phyloP scores from a whole-genome alignment of 2,113 vertebrate species.

The Platysternon megacephalum region DNA sequence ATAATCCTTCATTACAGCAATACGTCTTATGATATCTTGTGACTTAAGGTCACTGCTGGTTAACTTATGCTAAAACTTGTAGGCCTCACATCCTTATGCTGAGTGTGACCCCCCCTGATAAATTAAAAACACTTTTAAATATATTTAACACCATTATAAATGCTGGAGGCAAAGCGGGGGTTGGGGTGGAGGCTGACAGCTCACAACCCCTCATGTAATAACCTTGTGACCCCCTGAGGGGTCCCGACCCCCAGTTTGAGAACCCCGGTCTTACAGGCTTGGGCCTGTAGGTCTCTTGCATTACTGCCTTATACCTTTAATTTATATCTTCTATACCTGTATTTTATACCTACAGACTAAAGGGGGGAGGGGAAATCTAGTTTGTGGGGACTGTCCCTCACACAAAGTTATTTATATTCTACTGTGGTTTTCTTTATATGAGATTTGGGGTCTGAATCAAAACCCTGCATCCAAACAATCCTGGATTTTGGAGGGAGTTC shows the following conservation, averaged over 20 bases:
- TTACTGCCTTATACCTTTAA: background rate
- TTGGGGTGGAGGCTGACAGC: too few relatives aligned
- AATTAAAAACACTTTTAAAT: too few relatives aligned
- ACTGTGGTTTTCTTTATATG: background rate
- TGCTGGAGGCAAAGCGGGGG: too few relatives aligned
- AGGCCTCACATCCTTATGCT: background rate
- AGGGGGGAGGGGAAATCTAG: background rate
- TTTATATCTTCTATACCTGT: background rate
- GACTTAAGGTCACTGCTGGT: background rate
- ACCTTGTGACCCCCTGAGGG: too few relatives aligned
- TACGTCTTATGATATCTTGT: background rate
- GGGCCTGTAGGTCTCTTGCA: background rate
- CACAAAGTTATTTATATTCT: fast-evolving
- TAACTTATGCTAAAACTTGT: background rate
- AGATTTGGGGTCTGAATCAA: background rate
- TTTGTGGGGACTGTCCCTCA: background rate
- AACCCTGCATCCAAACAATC: background rate
- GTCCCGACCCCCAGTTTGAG: too few relatives aligned
- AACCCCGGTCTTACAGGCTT: background rate
- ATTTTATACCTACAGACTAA: background rate
- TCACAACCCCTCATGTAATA: too few relatives aligned
- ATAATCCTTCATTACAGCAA: background rate
- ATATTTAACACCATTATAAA: too few relatives aligned
- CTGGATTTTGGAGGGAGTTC: background rate
- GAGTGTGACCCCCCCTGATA: background rate